phyloP scores from a whole-genome alignment of 2,797 vertebrate species.

The Mormyrus proboscirostris region DNA sequence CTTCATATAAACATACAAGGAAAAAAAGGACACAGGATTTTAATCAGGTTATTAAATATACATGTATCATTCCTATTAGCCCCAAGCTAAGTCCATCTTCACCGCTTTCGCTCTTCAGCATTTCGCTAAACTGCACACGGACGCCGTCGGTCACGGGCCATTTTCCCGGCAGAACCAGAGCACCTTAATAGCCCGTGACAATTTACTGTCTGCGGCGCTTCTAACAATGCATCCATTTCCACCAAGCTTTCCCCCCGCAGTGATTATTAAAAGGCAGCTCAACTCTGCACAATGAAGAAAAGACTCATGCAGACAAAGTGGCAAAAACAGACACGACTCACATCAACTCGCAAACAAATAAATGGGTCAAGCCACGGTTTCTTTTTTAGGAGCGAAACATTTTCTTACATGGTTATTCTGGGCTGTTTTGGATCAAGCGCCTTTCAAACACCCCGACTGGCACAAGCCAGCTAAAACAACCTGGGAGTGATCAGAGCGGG shows the following conservation, averaged over 20 bases:
- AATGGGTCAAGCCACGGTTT: neutral
- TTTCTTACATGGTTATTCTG: neutral
- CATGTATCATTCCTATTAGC: neutral
- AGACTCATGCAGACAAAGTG: neutral
- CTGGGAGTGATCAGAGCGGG: neutral
- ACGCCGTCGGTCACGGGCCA: neutral
- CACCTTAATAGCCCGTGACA: neutral
- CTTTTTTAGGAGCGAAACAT: neutral
- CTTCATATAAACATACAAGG: slow-evolving; percentile 45
- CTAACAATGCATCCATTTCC: neutral
- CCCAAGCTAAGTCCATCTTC: neutral
- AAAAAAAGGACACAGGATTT: slow-evolving; percentile 11
- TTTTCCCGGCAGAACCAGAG: neutral
- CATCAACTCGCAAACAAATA: neutral
- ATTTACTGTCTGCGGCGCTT: neutral
- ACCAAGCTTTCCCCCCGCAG: neutral
- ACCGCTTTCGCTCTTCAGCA: neutral
- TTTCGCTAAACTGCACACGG: neutral
- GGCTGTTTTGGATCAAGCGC: neutral
- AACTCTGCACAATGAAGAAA: neutral
- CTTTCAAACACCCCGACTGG: neutral
- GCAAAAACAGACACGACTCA: neutral
- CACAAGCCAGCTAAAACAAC: neutral
- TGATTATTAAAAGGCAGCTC: neutral
- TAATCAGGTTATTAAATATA: neutral